Evolutionary conservation across 1,140 invertebrate genomes (phyloP), one percentile per base, ranked within the genome.

Genomic region (Contarinia nasturtii): DNA sequence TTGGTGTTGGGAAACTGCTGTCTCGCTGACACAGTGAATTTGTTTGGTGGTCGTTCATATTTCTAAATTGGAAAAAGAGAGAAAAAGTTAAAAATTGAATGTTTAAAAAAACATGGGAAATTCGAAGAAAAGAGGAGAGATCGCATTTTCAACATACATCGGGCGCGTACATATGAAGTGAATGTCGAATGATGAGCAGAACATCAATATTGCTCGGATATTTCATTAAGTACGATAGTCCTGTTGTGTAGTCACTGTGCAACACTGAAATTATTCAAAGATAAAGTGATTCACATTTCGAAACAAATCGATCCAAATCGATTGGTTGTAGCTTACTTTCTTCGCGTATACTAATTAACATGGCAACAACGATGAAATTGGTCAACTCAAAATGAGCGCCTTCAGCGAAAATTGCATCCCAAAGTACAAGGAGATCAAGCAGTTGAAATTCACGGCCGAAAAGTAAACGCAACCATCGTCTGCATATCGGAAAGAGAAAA

Each of bases 361-460:
- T 82, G 3, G 81, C 76, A 17, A 84, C 71, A 53, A 86, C 73
- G 37, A 87, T 71, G 51, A 77, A 85, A 58, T 87, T 80, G 17
- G 82, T 72, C 20, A 86, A 65, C 22, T 76, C 73, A 55, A 86
- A 73, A 48, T 69, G 64, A 15, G 77, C 71, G n/a, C 75, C 73
- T 53, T 82, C 79, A 7, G 79, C 73, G 65, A 88, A 85, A 27
- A 87, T 74, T 33, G 80, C 82, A 54, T 86, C 82, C 84, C 84
- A 87, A 1, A 87, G 57, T 20, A 77, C 70, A 11, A 86, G 65
- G 27, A 86, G 60, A 55, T 86, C 82, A 38, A 76, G 65, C 45
- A 86, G 69, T 15, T 78, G 71, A 63, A 86, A 86, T 61, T 87
- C 84, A 14, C 84, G 68, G 0, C 82, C 83, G 67, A 87, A 87